Base-by-base conservation (phyloP, 2,888 invertebrate species). In the Xylocampa areola region DNA sequence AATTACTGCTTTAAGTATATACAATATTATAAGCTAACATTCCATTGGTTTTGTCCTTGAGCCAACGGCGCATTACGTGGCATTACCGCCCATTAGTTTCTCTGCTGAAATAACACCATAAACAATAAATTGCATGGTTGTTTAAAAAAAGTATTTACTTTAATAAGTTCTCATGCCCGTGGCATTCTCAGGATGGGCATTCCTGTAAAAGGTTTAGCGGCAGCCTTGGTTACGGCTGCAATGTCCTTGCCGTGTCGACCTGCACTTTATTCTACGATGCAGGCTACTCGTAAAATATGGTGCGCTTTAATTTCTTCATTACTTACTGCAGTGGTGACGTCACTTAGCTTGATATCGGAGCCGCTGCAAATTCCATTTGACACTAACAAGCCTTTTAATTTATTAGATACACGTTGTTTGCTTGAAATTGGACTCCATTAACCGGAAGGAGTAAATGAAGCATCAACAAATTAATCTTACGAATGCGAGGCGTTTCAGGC, bases 221-320 rank as follows among this genome's bases (percentile, higher is more conserved):
- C 49, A 68, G 63, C 76, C 72, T 75, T 73, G 43, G 49, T 55
- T 60, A 25, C 47, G 59, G 53, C 63, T 62, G 73, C 66, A 68
- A 45, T 68, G 79, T 76, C 80, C 80, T 80, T 80, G 79, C 36
- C 58, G 66, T 71, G 68, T 52, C 43, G 48, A n/a, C 57, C 44
- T 58, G 55, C 69, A 71, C 65, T 76, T 75, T 62, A 68, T 55
- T 41, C 33, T 48, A n/a, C 45, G 16, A 2, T 62, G 53, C 61
- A 60, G 44, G 16, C 35, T 11, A 57, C 17, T 49, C 43, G 35
- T 62, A 51, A 67, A 77, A 8, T 30, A 43, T 45, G 30, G 55
- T 57, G 47, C 19, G 25, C 23, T 73, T 68, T 43, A 53, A 57
- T 68, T 54, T 49, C 47, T 19, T 35, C 43, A 52, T 43, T 32